Percentiles rank a stretch among this genome's conserved stretches.
These are phyloP conservation scores for Turritopsis rubra DNA, from an alignment of 30 jellyfish, hydroid and myxozoan species.

Conservation along the genomic window DNA sequence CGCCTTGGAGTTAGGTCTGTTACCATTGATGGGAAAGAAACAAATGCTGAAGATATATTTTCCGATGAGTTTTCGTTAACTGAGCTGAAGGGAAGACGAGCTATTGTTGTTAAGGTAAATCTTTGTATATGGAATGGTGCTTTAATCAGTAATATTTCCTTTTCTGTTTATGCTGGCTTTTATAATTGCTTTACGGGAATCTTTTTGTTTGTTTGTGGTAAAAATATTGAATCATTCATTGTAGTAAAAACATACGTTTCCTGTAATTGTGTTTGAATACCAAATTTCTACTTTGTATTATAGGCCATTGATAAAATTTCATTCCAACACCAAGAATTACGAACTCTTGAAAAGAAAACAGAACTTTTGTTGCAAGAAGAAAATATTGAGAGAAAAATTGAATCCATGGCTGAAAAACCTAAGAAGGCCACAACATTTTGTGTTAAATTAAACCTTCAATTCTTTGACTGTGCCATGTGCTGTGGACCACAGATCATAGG, in stretches of 20 bases:
- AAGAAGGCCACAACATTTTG: slow-evolving; percentile 24
- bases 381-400: slow-evolving; percentile 49
- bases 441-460: slow-evolving; percentile 25
- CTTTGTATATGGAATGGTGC: background rate
- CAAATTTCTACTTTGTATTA: too few relatives aligned
- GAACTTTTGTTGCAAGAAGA: slow-evolving; percentile 51
- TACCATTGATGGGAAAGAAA: slow-evolving; percentile 42
- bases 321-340: slow-evolving; percentile 28
- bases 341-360: slow-evolving; percentile 27
- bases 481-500: slow-evolving; percentile 76
- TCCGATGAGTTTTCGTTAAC: slow-evolving; percentile 54
- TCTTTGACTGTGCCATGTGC: slow-evolving; percentile 65
- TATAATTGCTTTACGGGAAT: too few relatives aligned
- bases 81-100: slow-evolving; percentile 69
- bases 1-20: slow-evolving; percentile 47
- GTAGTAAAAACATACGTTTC: too few relatives aligned
- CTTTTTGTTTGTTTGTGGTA: too few relatives aligned
- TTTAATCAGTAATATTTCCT: background rate
- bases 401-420: slow-evolving; percentile 40
- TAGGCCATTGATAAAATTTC: slow-evolving; percentile 51
- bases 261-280: too few relatives aligned
- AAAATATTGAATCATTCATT: too few relatives aligned
- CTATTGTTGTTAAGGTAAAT: slow-evolving; percentile 56
- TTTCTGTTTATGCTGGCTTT: background rate
- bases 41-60: slow-evolving; percentile 44